Base-by-base conservation (phyloP, 2,797 vertebrate genomes). In the Enteromius treurensis region DNA sequence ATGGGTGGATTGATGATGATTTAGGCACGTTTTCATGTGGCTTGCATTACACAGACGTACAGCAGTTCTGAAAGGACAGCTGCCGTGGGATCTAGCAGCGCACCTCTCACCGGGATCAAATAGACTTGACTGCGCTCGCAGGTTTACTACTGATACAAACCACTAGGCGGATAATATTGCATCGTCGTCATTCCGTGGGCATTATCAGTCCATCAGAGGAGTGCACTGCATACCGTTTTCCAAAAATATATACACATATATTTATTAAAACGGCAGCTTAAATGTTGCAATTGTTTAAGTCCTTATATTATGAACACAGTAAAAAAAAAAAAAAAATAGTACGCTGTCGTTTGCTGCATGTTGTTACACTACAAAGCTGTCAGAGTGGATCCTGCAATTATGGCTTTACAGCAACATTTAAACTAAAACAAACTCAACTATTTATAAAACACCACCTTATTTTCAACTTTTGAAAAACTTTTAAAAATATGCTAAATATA, bases 101-200 rank as follows among this genome's bases (percentile, higher is more conserved):
- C 55, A 53, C 29, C 26, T 42, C 62, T 42, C 49, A 47, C 17
- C 37, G 51, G 75, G 49, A 77, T 49, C 42, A 78, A 70, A 78
- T 7, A n/a, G 60, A 83, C 53, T 10, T 32, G 49, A 40, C 60
- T 75, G 71, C 40, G 45, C 32, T 45, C 60, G 23, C 81, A 45
- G 51, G 42, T 70, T 60, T 65, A 82, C 21, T 77, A 45, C 81
- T 78, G 37, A 9, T 49, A 26, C 37, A 78, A 77, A 69, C 81
- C 81, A 78, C 81, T 78, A 83, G 81, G 81, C 40, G 81, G 81
- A 83, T 83, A 49, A 49, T 37, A 51, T 62, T 78, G 74, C 51
- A n/a, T 8, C 17, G n/a, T 51, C n/a, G 45, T 53, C 80, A 69
- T 65, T 65, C 42, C 75, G 21, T 75, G 15, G 45, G 45, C 55